A percentile compares a stretch with the other conserved stretches of the same genome.
phyloP scores from a whole-genome alignment of 2,797 vertebrate species.

The Myiothlypis chrysogaster region DNA sequence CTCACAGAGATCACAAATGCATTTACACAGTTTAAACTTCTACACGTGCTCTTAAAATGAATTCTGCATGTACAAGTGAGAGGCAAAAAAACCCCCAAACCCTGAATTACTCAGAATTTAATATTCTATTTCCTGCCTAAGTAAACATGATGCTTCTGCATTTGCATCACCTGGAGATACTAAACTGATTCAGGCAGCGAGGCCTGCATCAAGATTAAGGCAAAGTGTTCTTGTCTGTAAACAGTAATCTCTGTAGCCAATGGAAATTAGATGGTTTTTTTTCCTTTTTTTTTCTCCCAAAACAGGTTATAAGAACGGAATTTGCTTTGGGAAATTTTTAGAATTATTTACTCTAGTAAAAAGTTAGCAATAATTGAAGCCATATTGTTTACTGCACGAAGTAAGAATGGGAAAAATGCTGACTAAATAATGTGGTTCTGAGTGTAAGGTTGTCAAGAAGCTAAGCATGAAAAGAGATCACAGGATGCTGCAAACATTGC shows the following conservation, averaged over 20 bases:
- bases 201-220: background rate
- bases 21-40: background rate
- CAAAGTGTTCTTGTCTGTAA: background rate
- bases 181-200: background rate
- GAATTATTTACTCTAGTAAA: background rate
- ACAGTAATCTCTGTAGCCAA: background rate
- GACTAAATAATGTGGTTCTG: background rate
- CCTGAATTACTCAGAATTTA: background rate
- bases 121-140: background rate
- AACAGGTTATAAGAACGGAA: background rate
- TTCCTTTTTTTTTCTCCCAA: background rate
- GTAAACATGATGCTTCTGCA: background rate
- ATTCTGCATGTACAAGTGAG: background rate
- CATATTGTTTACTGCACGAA: background rate
- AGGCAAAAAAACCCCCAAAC: background rate
- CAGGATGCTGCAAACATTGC: background rate
- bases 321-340: background rate
- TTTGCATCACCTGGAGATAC: background rate
- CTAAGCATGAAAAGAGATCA: background rate
- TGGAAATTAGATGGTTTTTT: background rate
- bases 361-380: background rate
- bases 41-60: background rate
- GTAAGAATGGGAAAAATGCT: background rate
- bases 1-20: background rate
- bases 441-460: background rate